Evolutionary conservation across 2,113 vertebrate genomes (phyloP), one percentile per base, ranked within the genome.

Genomic region (Mirounga angustirostris): DNA sequence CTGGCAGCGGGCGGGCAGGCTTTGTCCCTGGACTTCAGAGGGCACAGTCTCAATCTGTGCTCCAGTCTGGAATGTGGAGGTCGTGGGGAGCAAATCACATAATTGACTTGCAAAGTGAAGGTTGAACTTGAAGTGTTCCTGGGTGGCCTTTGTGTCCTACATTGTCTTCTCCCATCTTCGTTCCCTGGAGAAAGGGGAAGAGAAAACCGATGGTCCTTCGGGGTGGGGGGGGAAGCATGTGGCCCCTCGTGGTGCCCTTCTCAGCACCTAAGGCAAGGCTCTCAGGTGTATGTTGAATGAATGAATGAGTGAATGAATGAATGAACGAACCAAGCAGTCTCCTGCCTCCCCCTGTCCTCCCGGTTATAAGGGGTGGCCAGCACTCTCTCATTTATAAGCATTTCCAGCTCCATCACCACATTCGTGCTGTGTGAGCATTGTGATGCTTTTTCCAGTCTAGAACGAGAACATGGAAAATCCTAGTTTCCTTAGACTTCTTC

Each of bases 1-100:
- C 14, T 5, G 4, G 28, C 2, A 0, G 19, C 15, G 0, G 1
- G 13, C 1, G 0, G 15, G 15, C 21, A 5, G 90, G 33, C 63
- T 52, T 5, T 1, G 26, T 30, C 76, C 33, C 63, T 33, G 40
- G 79, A 40, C 24, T 69, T 30, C n/a, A 1, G 61, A 12, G 21
- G 65, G 50, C 7, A 16, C 11, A 18, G 3, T 16, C 40, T 26
- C 63, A 0, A 24, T 19, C 50, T 11, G 36, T 2, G 4, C 19
- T 18, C 61, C 61, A 5, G 1, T 10, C 90, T n/a, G 36, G 40
- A 58, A 16, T 3, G 18, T 16, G 2, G 36, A 30, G 16, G 10
- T 28, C 26, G 16, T 5, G 2, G 28, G 4, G 22, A 46, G 40
- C 7, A 15, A n/a, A 7, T 36, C 36, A 1, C 80, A 21, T 6